Evolutionary conservation across 2,113 vertebrate genomes (phyloP).

Genomic region (Lepisosteus osseus): DNA sequence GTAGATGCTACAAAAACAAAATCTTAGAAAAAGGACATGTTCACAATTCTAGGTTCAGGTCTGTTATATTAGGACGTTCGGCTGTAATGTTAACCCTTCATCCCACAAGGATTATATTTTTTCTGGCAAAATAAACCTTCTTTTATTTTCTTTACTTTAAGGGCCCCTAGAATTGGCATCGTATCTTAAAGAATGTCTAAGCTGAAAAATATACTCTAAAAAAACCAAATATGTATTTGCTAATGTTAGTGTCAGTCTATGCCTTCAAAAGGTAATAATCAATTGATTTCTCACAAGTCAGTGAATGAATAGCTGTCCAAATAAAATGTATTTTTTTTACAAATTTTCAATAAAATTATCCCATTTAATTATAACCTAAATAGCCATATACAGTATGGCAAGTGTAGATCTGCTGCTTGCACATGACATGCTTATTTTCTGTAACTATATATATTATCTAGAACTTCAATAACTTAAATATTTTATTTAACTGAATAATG

Average conservation of each 20-base stretch:
- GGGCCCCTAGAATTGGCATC: constrained; percentile 18
- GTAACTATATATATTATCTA: too few relatives aligned
- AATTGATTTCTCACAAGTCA: neutral
- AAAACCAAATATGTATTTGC: constrained; percentile 1
- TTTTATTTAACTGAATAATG: too few relatives aligned
- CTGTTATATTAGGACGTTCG: constrained; percentile 19
- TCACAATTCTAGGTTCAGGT: constrained; percentile 45
- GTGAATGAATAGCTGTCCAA: too few relatives aligned
- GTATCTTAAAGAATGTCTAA: constrained; percentile 11
- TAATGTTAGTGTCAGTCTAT: neutral
- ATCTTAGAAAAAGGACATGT: too few relatives aligned
- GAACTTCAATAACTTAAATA: too few relatives aligned
- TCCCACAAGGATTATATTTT: constrained; percentile 17
- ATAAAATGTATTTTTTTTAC: too few relatives aligned
- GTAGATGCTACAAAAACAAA: too few relatives aligned
- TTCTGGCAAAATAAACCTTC: constrained; percentile 12
- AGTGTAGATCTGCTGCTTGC: too few relatives aligned
- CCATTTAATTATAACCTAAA: too few relatives aligned
- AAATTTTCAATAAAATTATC: too few relatives aligned
- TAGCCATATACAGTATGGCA: too few relatives aligned
- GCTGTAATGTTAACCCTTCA: constrained; percentile 12
- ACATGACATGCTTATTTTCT: too few relatives aligned
- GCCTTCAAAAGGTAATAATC: neutral
- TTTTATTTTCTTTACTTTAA: constrained; percentile 22
- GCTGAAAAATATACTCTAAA: constrained; percentile 18